These are phyloP conservation scores for Chionomys nivalis DNA, from an alignment of 2,113 vertebrate species.

Conservation along the genomic window DNA sequence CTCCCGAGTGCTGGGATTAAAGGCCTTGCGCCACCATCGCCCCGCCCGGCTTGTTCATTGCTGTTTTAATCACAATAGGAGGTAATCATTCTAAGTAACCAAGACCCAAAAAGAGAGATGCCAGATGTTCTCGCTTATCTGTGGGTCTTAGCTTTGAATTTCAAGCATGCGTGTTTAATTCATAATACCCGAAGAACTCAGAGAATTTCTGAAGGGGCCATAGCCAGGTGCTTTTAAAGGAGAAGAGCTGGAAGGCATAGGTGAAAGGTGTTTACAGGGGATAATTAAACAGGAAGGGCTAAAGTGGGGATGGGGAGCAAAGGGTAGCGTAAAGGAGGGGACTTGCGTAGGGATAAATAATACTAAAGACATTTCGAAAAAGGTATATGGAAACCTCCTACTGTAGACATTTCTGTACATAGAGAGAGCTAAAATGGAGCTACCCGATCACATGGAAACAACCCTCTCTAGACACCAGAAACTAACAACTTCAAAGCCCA, in stretches of 20 bases:
- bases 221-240: not conserved
- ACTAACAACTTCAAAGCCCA: not conserved
- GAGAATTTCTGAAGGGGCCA: not conserved
- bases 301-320: not conserved
- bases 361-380: not conserved
- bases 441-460: not conserved
- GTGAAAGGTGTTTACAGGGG: not conserved
- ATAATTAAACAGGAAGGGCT: not conserved
- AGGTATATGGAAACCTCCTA: not conserved
- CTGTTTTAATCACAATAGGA: not conserved
- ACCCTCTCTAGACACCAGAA: not conserved
- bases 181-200: not conserved
- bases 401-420: not conserved
- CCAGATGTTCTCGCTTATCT: not conserved
- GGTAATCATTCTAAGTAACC: not conserved
- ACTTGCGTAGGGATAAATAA: not conserved
- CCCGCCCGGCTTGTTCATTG: too few relatives aligned
- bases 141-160: not conserved
- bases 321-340: not conserved
- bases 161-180: not conserved
- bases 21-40: too few relatives aligned
- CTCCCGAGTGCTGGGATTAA: too few relatives aligned
- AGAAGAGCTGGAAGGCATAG: not conserved
- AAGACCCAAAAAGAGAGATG: not conserved
- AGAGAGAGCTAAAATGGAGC: not conserved